Conservation (phyloP, 1,140 invertebrate genomes). For the Archivesica marissinica region DNA sequence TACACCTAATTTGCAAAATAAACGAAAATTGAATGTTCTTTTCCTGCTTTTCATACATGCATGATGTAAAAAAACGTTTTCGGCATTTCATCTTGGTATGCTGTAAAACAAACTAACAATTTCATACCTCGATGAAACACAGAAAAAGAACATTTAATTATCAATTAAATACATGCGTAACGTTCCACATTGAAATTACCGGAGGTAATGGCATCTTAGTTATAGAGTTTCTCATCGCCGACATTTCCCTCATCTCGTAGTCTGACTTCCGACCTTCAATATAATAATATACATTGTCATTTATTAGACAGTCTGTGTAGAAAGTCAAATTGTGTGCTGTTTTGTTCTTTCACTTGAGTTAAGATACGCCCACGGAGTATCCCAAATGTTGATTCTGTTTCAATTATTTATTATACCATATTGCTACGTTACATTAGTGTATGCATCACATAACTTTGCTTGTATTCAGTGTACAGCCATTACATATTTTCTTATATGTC, state of each 20-base stretch:
- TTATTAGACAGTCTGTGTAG: no score
- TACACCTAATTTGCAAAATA: neutral
- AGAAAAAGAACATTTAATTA: neutral
- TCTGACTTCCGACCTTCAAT: constrained; percentile 29
- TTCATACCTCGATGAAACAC: no score
- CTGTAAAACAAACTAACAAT: neutral
- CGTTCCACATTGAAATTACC: neutral
- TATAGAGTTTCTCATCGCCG: neutral
- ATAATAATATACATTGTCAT: no score
- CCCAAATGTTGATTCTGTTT: no score
- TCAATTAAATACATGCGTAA: neutral
- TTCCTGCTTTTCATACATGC: neutral
- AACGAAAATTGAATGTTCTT: neutral
- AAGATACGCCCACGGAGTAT: no score
- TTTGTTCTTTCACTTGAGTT: no score
- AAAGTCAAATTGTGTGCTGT: no score
- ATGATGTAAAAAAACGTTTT: neutral
- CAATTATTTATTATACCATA: no score
- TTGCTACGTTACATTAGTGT: no score
- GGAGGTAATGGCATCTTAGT: constrained; percentile 16
- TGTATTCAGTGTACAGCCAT: no score
- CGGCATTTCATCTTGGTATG: neutral
- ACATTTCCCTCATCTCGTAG: constrained; percentile 34
- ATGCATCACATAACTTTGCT: no score
- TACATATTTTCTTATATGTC: no score